These are phyloP conservation scores for Arbacia lixula DNA, from an alignment of 53 echinoderm and acorn worm species.

Conservation along the genomic window DNA sequence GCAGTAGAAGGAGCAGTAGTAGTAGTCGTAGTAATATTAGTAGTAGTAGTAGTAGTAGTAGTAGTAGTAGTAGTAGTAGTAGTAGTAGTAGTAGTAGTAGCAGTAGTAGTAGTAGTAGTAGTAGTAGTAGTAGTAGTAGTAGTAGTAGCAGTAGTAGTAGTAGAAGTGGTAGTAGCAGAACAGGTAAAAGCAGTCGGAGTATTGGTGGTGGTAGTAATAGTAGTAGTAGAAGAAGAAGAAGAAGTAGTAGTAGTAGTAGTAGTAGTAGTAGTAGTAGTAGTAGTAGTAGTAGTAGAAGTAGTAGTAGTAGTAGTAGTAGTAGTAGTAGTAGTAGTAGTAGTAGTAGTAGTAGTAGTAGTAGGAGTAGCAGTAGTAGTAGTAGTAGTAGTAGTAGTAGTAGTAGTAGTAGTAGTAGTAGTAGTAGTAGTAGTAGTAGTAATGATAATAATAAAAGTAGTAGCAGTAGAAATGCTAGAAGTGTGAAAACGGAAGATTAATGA, in stretches of 20 bases:
- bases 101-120: slow-evolving; percentile 16
- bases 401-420: not conserved
- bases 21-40: not conserved
- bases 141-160: slow-evolving; percentile 3
- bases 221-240: not conserved
- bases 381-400: slow-evolving; percentile 19
- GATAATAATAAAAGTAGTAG: not conserved
- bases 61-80: not conserved
- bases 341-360: slow-evolving; percentile 6
- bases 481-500: too few species aligned
- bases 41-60: not conserved
- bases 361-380: not conserved
- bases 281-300: slow-evolving; percentile 45
- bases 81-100: not conserved
- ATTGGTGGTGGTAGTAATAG: not conserved
- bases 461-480: not conserved
- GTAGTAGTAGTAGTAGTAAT: not conserved
- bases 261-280: slow-evolving; percentile 28
- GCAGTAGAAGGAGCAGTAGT: not conserved
- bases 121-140: not conserved
- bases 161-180: not conserved
- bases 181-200: not conserved
- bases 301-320: slow-evolving; percentile 24
- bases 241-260: not conserved
- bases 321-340: slow-evolving; percentile 22